A percentile compares a stretch with the other conserved stretches of the same genome.
Conservation (phyloP, 2,888 invertebrate species). For the Eupeodes latifasciatus region DNA sequence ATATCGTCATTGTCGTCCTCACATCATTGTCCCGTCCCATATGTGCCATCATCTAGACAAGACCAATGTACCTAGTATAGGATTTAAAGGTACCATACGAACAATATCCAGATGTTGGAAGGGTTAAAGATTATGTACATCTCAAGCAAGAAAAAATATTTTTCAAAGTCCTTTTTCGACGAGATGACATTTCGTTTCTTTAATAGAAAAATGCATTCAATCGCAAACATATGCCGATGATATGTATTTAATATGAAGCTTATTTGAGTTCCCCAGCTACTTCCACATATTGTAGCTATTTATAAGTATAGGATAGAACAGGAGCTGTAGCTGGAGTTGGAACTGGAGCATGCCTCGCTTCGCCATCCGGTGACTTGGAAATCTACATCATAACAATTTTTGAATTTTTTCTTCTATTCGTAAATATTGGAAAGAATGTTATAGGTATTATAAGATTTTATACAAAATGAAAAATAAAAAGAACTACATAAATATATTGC, state of each 20-base stretch:
- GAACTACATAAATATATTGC: background rate
- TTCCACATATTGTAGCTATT: no score
- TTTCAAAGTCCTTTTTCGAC: slow-evolving; percentile 21
- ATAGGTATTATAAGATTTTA: background rate
- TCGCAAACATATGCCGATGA: slow-evolving; percentile 60
- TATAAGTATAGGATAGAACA: no score
- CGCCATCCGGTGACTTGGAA: slow-evolving; percentile 21
- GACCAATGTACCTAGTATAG: background rate
- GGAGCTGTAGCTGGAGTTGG: no score
- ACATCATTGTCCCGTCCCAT: slow-evolving; percentile 38
- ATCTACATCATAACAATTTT: slow-evolving; percentile 22
- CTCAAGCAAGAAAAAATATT: background rate
- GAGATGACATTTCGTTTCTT: slow-evolving; percentile 45
- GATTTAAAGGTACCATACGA: background rate
- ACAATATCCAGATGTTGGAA: background rate
- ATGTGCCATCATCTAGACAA: slow-evolving; percentile 33
- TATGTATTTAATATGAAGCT: slow-evolving; percentile 58
- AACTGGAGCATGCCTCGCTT: slow-evolving; percentile 18
- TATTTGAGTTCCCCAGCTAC: slow-evolving; percentile 37
- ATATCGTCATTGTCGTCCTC: background rate
- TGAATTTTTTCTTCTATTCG: background rate
- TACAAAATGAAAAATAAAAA: background rate
- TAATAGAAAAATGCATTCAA: slow-evolving; percentile 63
- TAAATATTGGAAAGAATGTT: background rate
- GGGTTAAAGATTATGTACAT: no score